Evolutionary conservation across 2,113 vertebrate genomes (phyloP).

Genomic region (Noturus placidus): DNA sequence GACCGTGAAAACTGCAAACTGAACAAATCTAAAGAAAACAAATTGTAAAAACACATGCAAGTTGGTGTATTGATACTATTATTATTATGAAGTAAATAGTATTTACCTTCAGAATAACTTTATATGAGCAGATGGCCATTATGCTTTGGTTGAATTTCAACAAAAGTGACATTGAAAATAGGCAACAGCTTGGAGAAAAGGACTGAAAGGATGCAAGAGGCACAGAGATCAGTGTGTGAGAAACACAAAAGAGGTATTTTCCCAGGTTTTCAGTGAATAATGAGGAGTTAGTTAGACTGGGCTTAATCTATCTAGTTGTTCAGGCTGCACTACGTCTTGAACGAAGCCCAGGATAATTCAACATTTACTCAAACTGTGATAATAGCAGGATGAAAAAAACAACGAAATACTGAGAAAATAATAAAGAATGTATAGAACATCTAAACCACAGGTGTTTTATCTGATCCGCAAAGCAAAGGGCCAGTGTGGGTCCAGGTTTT

Average conservation of each 20-base stretch:
- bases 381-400: background rate
- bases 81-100: background rate
- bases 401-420: background rate
- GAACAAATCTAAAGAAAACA: background rate
- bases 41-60: background rate
- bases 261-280: background rate
- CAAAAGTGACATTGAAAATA: background rate
- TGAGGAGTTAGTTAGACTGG: background rate
- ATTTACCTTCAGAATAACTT: background rate
- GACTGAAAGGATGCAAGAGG: slow-evolving; percentile 4
- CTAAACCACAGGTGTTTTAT: background rate
- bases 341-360: background rate
- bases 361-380: background rate
- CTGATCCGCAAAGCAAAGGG: too few species aligned
- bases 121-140: background rate
- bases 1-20: background rate
- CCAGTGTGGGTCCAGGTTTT: too few species aligned
- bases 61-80: background rate
- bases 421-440: background rate
- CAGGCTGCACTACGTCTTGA: background rate
- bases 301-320: background rate
- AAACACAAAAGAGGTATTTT: slow-evolving; percentile 1
- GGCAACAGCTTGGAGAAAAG: background rate
- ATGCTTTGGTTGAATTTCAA: background rate
- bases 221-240: slow-evolving; percentile 15